Conservation (phyloP, 2,888 invertebrate species). For the Beris morrisii region DNA sequence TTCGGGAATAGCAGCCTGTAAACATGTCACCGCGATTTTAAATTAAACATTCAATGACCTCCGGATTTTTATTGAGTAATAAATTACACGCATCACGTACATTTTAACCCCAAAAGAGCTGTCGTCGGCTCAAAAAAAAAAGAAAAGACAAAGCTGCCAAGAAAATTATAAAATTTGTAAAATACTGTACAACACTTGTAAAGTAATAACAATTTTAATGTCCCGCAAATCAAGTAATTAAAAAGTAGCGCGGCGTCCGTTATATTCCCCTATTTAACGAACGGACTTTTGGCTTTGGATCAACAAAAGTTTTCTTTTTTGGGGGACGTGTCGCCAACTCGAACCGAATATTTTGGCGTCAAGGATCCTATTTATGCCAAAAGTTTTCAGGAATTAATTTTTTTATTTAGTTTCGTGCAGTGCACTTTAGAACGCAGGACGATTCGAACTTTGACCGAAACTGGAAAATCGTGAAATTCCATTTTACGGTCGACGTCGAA, state of each 20-base stretch:
- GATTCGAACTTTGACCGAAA: too few relatives aligned
- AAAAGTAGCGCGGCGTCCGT: too few relatives aligned
- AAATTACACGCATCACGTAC: constrained; percentile 6
- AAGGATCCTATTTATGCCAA: too few relatives aligned
- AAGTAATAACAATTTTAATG: too few relatives aligned
- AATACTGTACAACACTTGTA: too few relatives aligned
- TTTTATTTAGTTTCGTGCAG: too few relatives aligned
- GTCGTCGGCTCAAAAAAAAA: neutral
- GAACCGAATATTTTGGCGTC: too few relatives aligned
- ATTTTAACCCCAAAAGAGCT: constrained; percentile 9
- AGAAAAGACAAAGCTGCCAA: neutral
- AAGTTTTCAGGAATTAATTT: too few relatives aligned
- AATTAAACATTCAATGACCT: constrained; percentile 17
- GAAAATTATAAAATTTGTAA: neutral
- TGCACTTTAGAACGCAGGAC: too few relatives aligned
- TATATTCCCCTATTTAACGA: neutral
- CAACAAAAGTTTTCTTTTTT: constrained; percentile 1
- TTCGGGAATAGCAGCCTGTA: constrained; percentile 1
- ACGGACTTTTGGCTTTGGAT: neutral
- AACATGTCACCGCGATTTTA: constrained; percentile 18
- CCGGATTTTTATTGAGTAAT: constrained; percentile 10
- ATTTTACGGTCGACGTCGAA: too few relatives aligned
- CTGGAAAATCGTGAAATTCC: too few relatives aligned
- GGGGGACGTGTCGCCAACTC: neutral
- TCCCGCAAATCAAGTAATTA: too few relatives aligned